A percentile compares a stretch with the other conserved stretches of the same genome.
These are phyloP conservation scores for Ellobius talpinus DNA, from an alignment of 2,113 vertebrate genomes.

Conservation along the genomic window DNA sequence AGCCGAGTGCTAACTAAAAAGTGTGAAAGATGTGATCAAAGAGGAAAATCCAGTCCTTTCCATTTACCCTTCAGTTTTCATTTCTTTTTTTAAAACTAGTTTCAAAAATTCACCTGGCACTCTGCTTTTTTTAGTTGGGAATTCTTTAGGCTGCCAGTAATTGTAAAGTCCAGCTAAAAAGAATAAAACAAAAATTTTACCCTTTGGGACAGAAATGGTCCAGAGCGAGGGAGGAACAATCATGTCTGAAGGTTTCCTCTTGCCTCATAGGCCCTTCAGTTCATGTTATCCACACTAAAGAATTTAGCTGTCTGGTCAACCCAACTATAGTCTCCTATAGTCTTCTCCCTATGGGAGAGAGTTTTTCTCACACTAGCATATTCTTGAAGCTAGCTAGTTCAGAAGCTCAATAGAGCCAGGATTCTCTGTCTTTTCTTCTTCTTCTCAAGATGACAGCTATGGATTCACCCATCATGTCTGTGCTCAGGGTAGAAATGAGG, in stretches of 20 bases:
- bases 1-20: background rate
- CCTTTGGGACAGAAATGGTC: constrained; percentile 74
- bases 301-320: background rate
- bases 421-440: background rate
- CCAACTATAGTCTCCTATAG: background rate
- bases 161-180: background rate
- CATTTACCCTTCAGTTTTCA: background rate
- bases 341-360: background rate
- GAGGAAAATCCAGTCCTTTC: background rate
- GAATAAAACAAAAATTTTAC: background rate
- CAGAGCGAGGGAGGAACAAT: background rate
- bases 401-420: background rate
- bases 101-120: background rate
- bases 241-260: background rate
- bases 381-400: background rate
- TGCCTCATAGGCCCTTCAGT: accelerated
- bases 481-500: background rate
- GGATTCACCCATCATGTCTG: background rate
- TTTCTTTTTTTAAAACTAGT: background rate
- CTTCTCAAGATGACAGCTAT: background rate
- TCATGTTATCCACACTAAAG: background rate
- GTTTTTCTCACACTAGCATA: background rate
- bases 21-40: background rate
- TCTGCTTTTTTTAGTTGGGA: background rate
- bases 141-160: background rate